These are phyloP conservation scores for Amphibalanus amphitrite DNA, from an alignment of 1,140 invertebrate genomes.

Conservation along the genomic window DNA sequence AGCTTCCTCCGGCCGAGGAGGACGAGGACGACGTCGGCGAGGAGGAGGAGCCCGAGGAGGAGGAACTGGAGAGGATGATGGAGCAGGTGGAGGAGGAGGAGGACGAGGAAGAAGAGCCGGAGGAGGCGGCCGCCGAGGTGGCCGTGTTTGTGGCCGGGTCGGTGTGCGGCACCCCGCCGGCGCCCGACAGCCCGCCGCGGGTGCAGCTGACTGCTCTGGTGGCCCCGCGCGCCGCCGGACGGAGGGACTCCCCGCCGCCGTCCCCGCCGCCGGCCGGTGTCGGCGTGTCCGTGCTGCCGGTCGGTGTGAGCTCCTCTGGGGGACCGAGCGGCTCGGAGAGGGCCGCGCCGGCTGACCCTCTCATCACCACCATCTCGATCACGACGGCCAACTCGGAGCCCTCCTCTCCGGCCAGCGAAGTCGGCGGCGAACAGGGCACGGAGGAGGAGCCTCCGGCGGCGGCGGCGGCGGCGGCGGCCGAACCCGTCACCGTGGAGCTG, in stretches of 20 bases:
- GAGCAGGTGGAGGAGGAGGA: constrained; percentile 1
- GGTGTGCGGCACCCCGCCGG: not conserved
- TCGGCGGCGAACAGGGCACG: not conserved
- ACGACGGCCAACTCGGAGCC: not conserved
- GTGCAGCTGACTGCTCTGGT: not conserved
- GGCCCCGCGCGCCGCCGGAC: too few species aligned
- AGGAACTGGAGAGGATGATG: not conserved
- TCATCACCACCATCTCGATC: not conserved
- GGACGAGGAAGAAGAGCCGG: not conserved
- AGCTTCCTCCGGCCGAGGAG: not conserved
- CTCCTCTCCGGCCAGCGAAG: not conserved
- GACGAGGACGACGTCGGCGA: not conserved
- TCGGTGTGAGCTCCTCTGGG: too few species aligned
- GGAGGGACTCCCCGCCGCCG: too few species aligned
- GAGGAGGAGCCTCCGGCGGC: too few species aligned
- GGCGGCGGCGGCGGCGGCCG: too few species aligned
- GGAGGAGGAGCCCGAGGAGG: not conserved
- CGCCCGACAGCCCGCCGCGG: not conserved
- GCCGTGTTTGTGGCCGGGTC: not conserved
- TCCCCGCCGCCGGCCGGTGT: too few species aligned
- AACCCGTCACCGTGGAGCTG: not conserved
- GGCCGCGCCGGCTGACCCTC: too few species aligned
- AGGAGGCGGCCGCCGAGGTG: not conserved
- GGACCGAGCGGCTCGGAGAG: too few species aligned
- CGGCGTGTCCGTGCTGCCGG: too few species aligned